phyloP scores from a whole-genome alignment of 1,140 invertebrate species.

The Zophobas atratus region DNA sequence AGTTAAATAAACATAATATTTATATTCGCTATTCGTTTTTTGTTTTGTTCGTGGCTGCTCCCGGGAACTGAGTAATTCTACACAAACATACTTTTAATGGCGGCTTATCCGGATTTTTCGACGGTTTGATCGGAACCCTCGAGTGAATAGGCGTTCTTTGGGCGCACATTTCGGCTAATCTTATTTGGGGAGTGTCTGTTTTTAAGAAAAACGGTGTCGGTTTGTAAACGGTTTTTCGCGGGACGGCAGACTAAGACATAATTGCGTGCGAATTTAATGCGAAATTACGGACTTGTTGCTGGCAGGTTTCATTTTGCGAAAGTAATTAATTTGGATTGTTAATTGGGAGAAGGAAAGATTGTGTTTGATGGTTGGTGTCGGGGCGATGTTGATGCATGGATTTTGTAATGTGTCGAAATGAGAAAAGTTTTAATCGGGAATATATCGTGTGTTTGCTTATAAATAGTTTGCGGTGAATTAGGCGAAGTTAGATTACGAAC shows the following conservation, averaged over 20 bases:
- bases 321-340: background rate
- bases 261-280: background rate
- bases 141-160: too few relatives aligned
- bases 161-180: background rate
- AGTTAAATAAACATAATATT: conserved; percentile 1
- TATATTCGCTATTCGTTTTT: background rate
- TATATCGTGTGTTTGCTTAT: too few relatives aligned
- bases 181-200: background rate
- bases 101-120: too few relatives aligned
- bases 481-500: too few relatives aligned
- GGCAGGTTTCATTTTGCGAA: background rate
- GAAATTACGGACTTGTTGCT: background rate
- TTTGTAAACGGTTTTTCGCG: background rate
- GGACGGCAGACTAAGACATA: background rate
- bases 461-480: too few relatives aligned
- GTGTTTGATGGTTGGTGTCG: background rate
- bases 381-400: too few relatives aligned
- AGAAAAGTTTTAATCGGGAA: too few relatives aligned
- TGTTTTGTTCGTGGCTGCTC: background rate
- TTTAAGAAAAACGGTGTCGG: background rate
- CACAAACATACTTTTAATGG: background rate
- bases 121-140: too few relatives aligned
- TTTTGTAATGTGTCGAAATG: too few relatives aligned
- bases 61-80: background rate
- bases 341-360: background rate